These are phyloP conservation scores for Liasis olivaceus DNA, from an alignment of 2,797 vertebrate species.

Conservation along the genomic window DNA sequence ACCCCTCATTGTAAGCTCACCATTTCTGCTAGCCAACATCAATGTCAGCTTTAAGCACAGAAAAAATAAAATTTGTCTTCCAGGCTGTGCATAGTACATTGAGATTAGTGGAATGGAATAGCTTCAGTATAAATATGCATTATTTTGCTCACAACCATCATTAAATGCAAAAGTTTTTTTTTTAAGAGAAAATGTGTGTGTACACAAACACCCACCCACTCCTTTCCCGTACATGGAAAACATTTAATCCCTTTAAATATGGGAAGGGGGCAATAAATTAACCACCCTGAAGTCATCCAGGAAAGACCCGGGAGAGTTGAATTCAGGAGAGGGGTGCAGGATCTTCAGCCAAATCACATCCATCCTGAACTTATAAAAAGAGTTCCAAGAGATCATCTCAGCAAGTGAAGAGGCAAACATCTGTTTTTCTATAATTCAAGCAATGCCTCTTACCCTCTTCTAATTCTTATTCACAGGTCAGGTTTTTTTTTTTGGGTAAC, in stretches of 20 bases:
- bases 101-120: too few relatives aligned
- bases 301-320: background rate
- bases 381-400: too few relatives aligned
- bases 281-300: background rate
- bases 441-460: background rate
- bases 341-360: background rate
- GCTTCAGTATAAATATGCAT: too few relatives aligned
- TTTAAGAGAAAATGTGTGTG: too few relatives aligned
- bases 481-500: background rate
- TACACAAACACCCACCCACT: too few relatives aligned
- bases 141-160: too few relatives aligned
- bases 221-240: background rate
- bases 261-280: background rate
- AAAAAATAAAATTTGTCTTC: too few relatives aligned
- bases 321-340: background rate
- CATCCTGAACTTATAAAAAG: background rate
- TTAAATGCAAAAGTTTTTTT: too few relatives aligned
- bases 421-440: background rate
- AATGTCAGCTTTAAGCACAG: too few relatives aligned
- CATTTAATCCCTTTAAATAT: background rate
- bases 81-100: too few relatives aligned
- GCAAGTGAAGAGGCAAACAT: background rate
- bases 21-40: too few relatives aligned
- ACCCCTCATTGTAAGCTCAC: too few relatives aligned
- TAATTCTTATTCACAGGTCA: background rate